A percentile compares a stretch with the other conserved stretches of the same genome.
These are phyloP conservation scores for Cataglyphis albicans DNA, from an alignment of 2,888 invertebrate species.

Conservation along the genomic window DNA sequence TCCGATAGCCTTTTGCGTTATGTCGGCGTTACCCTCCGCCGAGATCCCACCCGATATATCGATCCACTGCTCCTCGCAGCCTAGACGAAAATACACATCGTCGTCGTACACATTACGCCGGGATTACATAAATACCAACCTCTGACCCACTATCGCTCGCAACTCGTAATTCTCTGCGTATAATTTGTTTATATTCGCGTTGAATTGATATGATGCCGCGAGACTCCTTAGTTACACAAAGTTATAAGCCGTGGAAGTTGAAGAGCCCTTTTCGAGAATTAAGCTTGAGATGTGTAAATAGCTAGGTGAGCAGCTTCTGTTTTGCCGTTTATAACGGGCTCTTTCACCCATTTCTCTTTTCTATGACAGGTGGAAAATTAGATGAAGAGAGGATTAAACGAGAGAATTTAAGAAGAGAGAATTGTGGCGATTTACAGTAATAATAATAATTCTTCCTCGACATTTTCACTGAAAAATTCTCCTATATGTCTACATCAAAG, in stretches of 20 bases:
- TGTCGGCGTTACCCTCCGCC: constrained; percentile 13
- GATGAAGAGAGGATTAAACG: neutral
- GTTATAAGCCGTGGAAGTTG: neutral
- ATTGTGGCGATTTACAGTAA: too few species aligned
- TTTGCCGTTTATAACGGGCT: neutral
- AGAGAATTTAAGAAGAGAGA: neutral
- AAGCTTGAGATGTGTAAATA: neutral
- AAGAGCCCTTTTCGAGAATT: neutral
- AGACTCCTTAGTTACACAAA: neutral
- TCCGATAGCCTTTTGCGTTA: constrained; percentile 69
- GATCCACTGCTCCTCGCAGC: constrained; percentile 65
- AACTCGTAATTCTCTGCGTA: constrained; percentile 14
- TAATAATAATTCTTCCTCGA: too few species aligned
- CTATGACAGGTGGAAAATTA: neutral
- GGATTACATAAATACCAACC: constrained; percentile 49
- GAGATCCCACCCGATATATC: constrained; percentile 65
- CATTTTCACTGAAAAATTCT: too few species aligned
- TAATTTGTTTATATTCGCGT: constrained; percentile 18
- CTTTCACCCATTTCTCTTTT: neutral
- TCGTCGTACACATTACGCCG: constrained; percentile 40
- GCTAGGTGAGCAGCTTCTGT: neutral
- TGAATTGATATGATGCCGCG: neutral
- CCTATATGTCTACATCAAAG: neutral
- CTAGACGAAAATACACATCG: constrained; percentile 41
- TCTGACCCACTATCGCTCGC: constrained; percentile 40